Evolutionary conservation across 2,888 invertebrate genomes (phyloP).

Genomic region (Catotricha subobsoleta): DNA sequence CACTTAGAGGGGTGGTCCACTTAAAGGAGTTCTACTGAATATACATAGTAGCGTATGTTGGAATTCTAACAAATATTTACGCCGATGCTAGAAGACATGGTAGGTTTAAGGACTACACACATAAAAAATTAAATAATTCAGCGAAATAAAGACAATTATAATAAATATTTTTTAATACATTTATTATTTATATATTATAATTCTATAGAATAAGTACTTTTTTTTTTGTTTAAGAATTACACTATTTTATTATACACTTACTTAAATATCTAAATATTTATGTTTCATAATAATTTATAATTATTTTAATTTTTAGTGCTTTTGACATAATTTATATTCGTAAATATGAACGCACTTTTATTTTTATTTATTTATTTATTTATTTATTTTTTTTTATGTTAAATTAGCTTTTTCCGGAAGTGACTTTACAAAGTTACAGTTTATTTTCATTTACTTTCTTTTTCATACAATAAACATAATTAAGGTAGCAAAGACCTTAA

Average conservation of each 20-base stretch:
- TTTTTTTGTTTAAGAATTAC: no score
- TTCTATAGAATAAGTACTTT: constrained; percentile 4
- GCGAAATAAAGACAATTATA: background rate
- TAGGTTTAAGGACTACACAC: no score
- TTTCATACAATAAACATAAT: no score
- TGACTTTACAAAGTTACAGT: background rate
- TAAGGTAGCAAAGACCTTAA: no score
- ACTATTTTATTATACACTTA: constrained; percentile 3
- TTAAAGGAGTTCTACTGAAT: no score
- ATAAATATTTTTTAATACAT: background rate
- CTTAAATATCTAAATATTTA: background rate
- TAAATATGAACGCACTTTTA: background rate
- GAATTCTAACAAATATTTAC: no score
- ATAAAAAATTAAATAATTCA: no score
- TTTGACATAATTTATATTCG: background rate
- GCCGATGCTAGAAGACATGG: no score
- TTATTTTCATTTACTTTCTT: no score
- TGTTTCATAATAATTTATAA: background rate
- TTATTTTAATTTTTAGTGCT: background rate
- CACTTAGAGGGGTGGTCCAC: no score
- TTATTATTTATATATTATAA: constrained; percentile 3
- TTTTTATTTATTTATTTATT: background rate
- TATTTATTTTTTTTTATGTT: background rate
- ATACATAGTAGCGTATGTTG: no score
- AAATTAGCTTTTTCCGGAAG: background rate